Conservation (phyloP, 2,797 vertebrate genomes). For the Mionectes olivaceus region DNA sequence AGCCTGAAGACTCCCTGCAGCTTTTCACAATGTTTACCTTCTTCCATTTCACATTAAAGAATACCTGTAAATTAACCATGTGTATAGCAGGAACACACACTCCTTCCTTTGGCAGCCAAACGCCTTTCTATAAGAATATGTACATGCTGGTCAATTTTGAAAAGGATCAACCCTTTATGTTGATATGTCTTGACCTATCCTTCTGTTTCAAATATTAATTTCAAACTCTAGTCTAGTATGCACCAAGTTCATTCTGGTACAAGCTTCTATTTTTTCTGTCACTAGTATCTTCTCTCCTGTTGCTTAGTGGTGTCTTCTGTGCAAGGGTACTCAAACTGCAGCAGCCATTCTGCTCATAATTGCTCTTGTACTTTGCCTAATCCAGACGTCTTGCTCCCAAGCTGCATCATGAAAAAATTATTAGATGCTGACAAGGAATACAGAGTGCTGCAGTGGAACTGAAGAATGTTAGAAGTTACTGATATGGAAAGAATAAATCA, state of each 20-base stretch:
- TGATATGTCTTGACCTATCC: neutral
- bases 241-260: neutral
- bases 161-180: neutral
- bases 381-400: rapidly evolving
- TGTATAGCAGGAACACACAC: neutral
- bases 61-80: neutral
- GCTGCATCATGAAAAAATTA: neutral
- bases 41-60: neutral
- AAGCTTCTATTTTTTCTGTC: neutral
- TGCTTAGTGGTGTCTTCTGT: neutral
- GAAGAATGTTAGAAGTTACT: neutral
- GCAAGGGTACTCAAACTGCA: neutral
- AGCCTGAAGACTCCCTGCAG: neutral
- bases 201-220: neutral
- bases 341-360: neutral
- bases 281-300: neutral
- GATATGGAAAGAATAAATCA: neutral
- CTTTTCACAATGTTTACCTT: neutral
- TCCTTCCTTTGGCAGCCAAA: neutral
- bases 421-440: neutral
- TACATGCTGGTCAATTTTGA: rapidly evolving
- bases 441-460: neutral
- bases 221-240: neutral
- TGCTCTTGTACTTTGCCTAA: neutral
- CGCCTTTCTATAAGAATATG: neutral